A percentile compares a stretch with the other conserved stretches of the same genome.
Evolutionary conservation across 30 jellyfish, hydroid and myxozoan genomes (phyloP).

Genomic region (Cassiopea xamachana): DNA sequence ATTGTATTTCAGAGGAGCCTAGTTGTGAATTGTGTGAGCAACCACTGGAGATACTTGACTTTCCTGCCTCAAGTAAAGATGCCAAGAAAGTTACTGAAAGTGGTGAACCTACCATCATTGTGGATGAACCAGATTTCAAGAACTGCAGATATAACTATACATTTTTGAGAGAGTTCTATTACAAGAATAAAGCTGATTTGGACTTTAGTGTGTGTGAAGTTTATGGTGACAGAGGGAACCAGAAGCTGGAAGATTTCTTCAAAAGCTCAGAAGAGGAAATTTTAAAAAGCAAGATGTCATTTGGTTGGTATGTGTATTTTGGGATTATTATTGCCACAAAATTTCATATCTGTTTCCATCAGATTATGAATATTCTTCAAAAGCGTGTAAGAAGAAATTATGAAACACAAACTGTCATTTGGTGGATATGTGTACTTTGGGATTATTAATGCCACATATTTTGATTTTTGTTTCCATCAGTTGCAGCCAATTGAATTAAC

Average conservation of each 20-base stretch:
- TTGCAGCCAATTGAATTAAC: too few relatives aligned
- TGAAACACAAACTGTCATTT: too few relatives aligned
- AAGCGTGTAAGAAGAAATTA: too few relatives aligned
- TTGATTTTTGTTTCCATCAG: too few relatives aligned
- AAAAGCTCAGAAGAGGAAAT: constrained; percentile 46
- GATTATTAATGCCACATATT: too few relatives aligned
- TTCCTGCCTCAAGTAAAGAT: constrained; percentile 54
- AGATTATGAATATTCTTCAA: too few relatives aligned
- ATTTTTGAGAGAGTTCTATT: constrained; percentile 39
- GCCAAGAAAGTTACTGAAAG: constrained; percentile 26
- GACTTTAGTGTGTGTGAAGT: constrained; percentile 65
- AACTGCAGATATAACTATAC: constrained; percentile 38
- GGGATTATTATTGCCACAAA: too few relatives aligned
- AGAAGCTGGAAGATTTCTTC: constrained; percentile 23
- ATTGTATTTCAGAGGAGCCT: constrained; percentile 30
- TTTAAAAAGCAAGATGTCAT: constrained; percentile 26
- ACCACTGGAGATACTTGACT: constrained; percentile 26
- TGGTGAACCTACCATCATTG: constrained; percentile 64
- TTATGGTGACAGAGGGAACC: constrained; percentile 50
- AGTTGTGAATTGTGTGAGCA: constrained; percentile 68
- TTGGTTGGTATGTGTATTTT: constrained; percentile 58
- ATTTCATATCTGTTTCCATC: too few relatives aligned
- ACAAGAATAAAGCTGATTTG: constrained; percentile 36
- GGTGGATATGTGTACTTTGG: too few relatives aligned
- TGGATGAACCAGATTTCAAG: constrained; percentile 30